phyloP scores from a whole-genome alignment of 2,888 invertebrate species.

The Acanthosoma haemorrhoidale region DNA sequence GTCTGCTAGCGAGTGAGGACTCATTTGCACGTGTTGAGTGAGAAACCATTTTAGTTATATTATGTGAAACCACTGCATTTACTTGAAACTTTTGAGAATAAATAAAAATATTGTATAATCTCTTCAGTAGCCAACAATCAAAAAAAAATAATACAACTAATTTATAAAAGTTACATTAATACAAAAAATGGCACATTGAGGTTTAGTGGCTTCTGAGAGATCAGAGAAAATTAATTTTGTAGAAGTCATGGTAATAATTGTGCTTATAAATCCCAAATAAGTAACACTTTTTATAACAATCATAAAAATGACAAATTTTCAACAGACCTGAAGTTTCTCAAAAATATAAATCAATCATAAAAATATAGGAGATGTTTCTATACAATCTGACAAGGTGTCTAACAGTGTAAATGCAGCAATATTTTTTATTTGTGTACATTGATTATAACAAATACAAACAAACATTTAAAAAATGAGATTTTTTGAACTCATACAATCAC shows the following conservation, averaged over 20 bases:
- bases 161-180: not conserved
- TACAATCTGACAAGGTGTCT: too few relatives aligned
- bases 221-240: too few relatives aligned
- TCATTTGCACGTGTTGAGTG: constrained; percentile 16
- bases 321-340: too few relatives aligned
- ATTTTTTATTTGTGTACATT: not conserved
- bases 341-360: too few relatives aligned
- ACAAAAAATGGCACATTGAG: constrained; percentile 2
- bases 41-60: not conserved
- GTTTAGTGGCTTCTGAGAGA: not conserved
- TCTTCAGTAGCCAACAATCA: not conserved
- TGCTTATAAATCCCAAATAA: too few relatives aligned
- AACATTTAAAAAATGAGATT: not conserved
- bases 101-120: not conserved
- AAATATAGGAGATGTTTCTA: too few relatives aligned
- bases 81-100: constrained; percentile 1
- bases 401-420: not conserved
- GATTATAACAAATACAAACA: not conserved
- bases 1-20: constrained; percentile 4
- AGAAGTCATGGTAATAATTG: too few relatives aligned
- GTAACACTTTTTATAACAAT: too few relatives aligned
- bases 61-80: constrained; percentile 6
- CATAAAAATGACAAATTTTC: too few relatives aligned
- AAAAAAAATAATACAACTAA: not conserved
- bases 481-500: too few relatives aligned